These are phyloP conservation scores for Hippocampus abdominalis DNA, from an alignment of 2,113 vertebrate species.

Conservation along the genomic window DNA sequence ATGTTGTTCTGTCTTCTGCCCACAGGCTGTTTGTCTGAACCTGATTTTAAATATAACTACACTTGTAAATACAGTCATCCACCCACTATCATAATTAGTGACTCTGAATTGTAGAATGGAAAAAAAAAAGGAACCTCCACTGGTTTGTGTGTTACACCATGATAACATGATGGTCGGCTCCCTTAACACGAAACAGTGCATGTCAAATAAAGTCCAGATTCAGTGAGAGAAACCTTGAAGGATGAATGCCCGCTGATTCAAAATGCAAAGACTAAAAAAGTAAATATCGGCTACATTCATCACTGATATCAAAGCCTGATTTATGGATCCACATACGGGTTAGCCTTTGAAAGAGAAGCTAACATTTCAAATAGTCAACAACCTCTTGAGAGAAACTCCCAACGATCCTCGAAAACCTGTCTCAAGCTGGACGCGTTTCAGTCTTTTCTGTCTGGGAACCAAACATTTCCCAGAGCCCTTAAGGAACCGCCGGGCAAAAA, in stretches of 20 bases:
- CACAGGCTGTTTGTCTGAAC: conserved; percentile 32
- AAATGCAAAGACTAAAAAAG: conserved; percentile 30
- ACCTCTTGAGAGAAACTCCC: conserved; percentile 10
- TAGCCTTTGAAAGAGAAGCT: conserved; percentile 14
- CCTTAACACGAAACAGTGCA: conserved; percentile 41
- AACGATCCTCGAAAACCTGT: conserved; percentile 25
- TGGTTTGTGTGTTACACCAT: conserved; percentile 48
- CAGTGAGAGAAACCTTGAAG: conserved; percentile 45
- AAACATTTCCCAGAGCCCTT: conserved; percentile 67
- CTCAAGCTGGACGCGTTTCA: conserved; percentile 14
- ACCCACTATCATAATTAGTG: conserved; percentile 53
- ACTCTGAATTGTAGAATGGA: conserved; percentile 38
- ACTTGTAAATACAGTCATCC: conserved; percentile 45
- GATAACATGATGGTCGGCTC: conserved; percentile 38
- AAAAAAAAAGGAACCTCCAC: conserved; percentile 34
- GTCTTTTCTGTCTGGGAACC: conserved; percentile 62
- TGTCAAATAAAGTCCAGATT: conserved; percentile 46
- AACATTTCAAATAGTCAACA: background rate
- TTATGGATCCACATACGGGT: conserved; percentile 15
- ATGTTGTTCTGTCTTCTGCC: conserved; percentile 24
- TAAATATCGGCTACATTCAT: conserved; percentile 42
- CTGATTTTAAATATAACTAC: conserved; percentile 51
- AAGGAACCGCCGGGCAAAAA: conserved; percentile 11
- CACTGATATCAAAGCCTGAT: conserved; percentile 32
- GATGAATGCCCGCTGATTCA: conserved; percentile 30